A percentile compares a stretch with the other conserved stretches of the same genome.
Conservation (phyloP, 2,113 vertebrate species). For the Perognathus longimembris region DNA sequence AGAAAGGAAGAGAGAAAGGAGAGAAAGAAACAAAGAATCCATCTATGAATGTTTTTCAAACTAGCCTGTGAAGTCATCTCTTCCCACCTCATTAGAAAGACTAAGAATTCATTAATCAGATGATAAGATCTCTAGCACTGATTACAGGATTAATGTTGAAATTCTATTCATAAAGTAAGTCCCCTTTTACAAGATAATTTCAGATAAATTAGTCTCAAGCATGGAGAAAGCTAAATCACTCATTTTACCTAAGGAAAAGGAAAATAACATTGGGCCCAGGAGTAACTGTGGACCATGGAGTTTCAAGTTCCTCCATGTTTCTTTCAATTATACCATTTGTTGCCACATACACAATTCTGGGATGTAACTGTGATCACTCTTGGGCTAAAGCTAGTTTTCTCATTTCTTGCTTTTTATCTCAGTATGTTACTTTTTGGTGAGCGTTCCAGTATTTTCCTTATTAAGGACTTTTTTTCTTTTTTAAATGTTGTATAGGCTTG, state of each 20-base stretch:
- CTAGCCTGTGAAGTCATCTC: neutral
- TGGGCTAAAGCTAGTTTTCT: neutral
- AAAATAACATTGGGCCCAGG: conserved; percentile 10
- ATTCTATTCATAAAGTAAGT: neutral
- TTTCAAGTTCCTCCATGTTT: neutral
- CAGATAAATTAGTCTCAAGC: conserved; percentile 18
- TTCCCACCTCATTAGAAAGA: neutral
- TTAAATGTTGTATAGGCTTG: no score
- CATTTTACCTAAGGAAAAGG: conserved; percentile 20
- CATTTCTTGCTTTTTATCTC: neutral
- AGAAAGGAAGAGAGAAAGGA: no score
- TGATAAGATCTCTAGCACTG: neutral
- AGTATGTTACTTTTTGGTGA: no score
- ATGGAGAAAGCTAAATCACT: conserved; percentile 35
- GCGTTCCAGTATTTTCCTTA: neutral
- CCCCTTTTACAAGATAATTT: conserved; percentile 27
- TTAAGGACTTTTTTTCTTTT: neutral
- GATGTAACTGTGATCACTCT: neutral
- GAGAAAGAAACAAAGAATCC: no score
- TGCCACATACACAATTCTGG: conserved; percentile 6
- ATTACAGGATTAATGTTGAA: neutral
- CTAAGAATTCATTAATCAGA: neutral
- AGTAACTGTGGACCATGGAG: neutral
- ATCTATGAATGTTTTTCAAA: neutral
- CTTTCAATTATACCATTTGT: conserved; percentile 22